Evolutionary conservation across 2,797 vertebrate species (phyloP).

Genomic region (Chelon labrosus): DNA sequence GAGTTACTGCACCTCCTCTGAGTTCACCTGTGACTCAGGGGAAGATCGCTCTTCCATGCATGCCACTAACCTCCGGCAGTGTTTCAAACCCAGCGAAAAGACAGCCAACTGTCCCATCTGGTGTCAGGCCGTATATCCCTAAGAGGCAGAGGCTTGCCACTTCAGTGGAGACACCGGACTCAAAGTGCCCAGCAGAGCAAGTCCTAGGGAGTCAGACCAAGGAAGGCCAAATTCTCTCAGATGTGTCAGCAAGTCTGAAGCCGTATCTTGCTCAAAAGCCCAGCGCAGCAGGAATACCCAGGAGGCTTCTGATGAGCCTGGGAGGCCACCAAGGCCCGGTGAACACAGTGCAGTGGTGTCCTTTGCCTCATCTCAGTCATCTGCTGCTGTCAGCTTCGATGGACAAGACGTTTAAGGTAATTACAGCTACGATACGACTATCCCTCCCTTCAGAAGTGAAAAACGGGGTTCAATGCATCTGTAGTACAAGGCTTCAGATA

Average conservation of each 20-base stretch:
- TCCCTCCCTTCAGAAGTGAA: constrained; percentile 21
- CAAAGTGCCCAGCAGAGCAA: constrained; percentile 23
- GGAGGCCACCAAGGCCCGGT: constrained; percentile 89
- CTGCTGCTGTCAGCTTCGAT: constrained; percentile 95
- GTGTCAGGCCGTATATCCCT: constrained; percentile 90
- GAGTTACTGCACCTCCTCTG: constrained; percentile 14
- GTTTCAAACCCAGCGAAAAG: constrained; percentile 77
- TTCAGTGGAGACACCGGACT: constrained; percentile 25
- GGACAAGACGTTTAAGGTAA: constrained; percentile 96
- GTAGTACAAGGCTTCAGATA: neutral
- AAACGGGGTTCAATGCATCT: neutral
- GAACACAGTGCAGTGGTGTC: constrained; percentile 93
- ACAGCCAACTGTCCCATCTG: constrained; percentile 39
- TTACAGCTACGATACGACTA: neutral
- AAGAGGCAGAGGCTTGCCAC: constrained; percentile 86
- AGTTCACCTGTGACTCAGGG: constrained; percentile 27
- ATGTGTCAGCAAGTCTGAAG: constrained; percentile 86
- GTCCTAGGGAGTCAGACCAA: constrained; percentile 38
- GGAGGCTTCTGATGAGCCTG: constrained; percentile 84
- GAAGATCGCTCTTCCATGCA: constrained; percentile 3
- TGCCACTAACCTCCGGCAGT: constrained; percentile 18
- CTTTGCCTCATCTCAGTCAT: constrained; percentile 88
- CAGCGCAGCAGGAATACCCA: constrained; percentile 83
- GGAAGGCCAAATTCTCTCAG: constrained; percentile 67
- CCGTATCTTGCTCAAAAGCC: constrained; percentile 84